Evolutionary conservation across 2,888 invertebrate species (phyloP).

Genomic region (Cephalotes varians): DNA sequence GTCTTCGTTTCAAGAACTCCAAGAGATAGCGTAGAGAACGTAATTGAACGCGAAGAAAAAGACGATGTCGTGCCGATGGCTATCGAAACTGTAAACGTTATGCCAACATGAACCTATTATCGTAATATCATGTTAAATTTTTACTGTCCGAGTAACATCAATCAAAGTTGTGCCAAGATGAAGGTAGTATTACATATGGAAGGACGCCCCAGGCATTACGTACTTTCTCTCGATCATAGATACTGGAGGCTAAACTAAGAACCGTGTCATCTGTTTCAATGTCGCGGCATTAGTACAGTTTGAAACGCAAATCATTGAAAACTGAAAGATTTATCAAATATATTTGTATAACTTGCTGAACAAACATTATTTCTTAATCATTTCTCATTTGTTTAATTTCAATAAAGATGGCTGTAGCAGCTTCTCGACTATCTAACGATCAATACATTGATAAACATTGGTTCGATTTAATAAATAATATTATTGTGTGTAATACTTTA

Average conservation of each 20-base stretch:
- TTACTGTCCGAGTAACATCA: constrained; percentile 36
- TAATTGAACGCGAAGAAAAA: background rate
- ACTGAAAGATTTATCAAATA: background rate
- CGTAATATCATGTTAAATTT: constrained; percentile 34
- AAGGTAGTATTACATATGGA: constrained; percentile 31
- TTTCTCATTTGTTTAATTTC: constrained; percentile 18
- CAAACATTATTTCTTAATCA: background rate
- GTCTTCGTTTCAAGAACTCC: background rate
- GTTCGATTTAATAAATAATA: background rate
- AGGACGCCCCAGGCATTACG: constrained; percentile 12
- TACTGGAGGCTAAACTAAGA: constrained; percentile 24
- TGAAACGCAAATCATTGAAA: background rate
- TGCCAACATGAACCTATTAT: constrained; percentile 29
- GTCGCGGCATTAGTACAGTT: background rate
- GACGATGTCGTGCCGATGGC: background rate
- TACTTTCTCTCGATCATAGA: constrained; percentile 42
- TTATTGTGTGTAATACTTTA: background rate
- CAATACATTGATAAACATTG: background rate
- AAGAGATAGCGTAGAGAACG: background rate
- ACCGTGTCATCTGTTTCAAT: constrained; percentile 27
- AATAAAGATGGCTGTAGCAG: background rate
- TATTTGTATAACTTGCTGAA: background rate
- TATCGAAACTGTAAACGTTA: constrained; percentile 38
- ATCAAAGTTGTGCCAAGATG: constrained; percentile 34
- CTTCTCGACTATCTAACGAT: background rate